Evolutionary conservation across 2,797 vertebrate species (phyloP).

Genomic region (Enoplosus armatus): DNA sequence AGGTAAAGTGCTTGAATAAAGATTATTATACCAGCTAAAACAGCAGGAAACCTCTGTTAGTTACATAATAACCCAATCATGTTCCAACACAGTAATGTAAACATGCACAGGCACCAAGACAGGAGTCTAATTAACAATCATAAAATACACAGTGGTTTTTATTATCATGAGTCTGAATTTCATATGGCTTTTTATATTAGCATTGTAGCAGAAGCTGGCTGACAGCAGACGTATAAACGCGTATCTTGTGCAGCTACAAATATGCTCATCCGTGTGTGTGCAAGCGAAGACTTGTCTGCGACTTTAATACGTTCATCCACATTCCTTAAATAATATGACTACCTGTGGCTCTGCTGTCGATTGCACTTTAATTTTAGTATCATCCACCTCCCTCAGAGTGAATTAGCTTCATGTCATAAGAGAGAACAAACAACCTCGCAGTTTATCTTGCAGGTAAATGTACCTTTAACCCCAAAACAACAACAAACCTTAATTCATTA

Average conservation of each 20-base stretch:
- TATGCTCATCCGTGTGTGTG: not conserved
- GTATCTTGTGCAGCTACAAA: not conserved
- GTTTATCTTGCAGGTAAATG: conserved; percentile 1
- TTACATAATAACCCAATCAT: conserved; percentile 61
- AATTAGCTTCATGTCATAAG: not conserved
- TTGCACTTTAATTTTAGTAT: conserved; percentile 26
- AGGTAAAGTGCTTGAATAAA: conserved; percentile 38
- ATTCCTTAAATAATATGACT: conserved; percentile 54
- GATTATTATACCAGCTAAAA: conserved; percentile 34
- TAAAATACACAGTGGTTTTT: conserved; percentile 43
- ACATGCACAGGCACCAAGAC: conserved; percentile 53
- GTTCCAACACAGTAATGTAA: conserved; percentile 46
- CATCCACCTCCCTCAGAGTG: not conserved
- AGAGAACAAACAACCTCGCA: not conserved
- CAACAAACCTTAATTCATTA: conserved; percentile 20
- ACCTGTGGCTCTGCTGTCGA: not conserved
- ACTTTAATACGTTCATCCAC: conserved; percentile 12
- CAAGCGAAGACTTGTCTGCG: not conserved
- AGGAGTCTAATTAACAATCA: conserved; percentile 60
- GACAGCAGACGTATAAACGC: not conserved
- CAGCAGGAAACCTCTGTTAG: conserved; percentile 64
- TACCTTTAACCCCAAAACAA: conserved; percentile 34
- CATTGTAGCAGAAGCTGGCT: not conserved
- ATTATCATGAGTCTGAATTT: conserved; percentile 11
- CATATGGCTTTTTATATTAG: not conserved